Evolutionary conservation across 2,113 vertebrate species (phyloP).

Genomic region (Monarcha castaneiventris): DNA sequence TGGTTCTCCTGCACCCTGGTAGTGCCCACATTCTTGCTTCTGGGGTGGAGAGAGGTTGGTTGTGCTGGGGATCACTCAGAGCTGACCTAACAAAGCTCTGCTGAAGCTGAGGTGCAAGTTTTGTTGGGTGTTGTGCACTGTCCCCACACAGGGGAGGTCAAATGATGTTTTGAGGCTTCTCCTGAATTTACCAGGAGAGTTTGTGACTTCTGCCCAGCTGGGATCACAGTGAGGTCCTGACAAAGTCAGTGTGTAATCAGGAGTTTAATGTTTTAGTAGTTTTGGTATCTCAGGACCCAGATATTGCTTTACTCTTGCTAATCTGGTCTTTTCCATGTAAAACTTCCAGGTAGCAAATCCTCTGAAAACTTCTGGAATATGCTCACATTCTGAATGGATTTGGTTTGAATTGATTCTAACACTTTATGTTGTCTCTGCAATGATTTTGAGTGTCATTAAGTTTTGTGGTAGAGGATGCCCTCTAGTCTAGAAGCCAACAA

Average conservation of each 20-base stretch:
- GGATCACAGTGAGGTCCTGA: background rate
- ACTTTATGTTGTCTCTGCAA: fast-evolving
- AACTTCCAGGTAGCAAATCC: background rate
- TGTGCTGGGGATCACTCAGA: background rate
- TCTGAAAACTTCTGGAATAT: background rate
- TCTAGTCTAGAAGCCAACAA: background rate
- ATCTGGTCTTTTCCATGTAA: background rate
- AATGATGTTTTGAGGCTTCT: background rate
- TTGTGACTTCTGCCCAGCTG: background rate
- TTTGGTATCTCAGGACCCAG: background rate
- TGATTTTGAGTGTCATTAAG: background rate
- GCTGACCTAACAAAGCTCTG: background rate
- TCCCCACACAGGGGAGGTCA: too few relatives aligned
- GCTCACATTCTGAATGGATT: background rate
- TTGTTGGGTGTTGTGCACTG: background rate
- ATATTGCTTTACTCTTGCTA: fast-evolving
- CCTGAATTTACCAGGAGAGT: background rate
- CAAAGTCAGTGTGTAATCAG: fast-evolving
- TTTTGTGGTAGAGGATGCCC: background rate
- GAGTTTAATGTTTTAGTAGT: background rate
- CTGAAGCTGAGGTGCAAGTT: background rate
- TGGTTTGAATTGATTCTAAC: background rate
- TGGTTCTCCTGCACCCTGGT: background rate
- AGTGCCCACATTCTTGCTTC: background rate
- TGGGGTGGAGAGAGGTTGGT: background rate